Conservation (phyloP, 2,888 invertebrate genomes). For the Harmothoe impar region DNA sequence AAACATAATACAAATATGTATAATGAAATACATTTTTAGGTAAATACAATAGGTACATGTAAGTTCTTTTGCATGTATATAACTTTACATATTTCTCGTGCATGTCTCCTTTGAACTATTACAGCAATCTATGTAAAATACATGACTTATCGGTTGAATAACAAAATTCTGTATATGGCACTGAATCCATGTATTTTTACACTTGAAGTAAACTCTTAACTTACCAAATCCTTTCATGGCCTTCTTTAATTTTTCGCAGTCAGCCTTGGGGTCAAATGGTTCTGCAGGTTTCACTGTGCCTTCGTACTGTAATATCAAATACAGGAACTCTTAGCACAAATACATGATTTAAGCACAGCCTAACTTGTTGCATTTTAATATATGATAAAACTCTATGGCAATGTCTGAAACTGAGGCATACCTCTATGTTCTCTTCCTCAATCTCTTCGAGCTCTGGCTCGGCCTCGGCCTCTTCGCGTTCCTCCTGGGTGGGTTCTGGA, state of each 20-base stretch:
- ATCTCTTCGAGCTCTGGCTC: constrained; percentile 72
- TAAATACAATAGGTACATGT: too few relatives aligned
- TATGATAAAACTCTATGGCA: neutral
- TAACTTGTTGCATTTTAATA: neutral
- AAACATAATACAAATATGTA: too few relatives aligned
- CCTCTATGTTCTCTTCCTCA: constrained; percentile 70
- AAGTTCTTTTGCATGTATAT: too few relatives aligned
- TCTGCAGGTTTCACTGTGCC: constrained; percentile 81
- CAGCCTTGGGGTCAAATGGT: constrained; percentile 82
- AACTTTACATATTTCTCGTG: too few relatives aligned
- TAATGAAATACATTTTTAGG: too few relatives aligned
- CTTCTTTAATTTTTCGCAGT: constrained; percentile 80
- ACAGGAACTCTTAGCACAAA: neutral
- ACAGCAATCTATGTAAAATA: too few relatives aligned
- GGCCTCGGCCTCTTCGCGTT: constrained; percentile 69
- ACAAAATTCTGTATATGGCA: too few relatives aligned
- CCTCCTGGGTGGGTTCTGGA: constrained; percentile 68
- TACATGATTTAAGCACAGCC: too few relatives aligned
- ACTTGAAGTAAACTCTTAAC: too few relatives aligned
- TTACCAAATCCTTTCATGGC: constrained; percentile 84
- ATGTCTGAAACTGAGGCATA: constrained; percentile 51
- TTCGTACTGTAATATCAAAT: constrained; percentile 76
- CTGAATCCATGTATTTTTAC: too few relatives aligned
- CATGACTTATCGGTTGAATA: too few relatives aligned
- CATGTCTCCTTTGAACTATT: too few relatives aligned